Conservation (phyloP, 1,140 invertebrate species). For the Idris sp. region DNA sequence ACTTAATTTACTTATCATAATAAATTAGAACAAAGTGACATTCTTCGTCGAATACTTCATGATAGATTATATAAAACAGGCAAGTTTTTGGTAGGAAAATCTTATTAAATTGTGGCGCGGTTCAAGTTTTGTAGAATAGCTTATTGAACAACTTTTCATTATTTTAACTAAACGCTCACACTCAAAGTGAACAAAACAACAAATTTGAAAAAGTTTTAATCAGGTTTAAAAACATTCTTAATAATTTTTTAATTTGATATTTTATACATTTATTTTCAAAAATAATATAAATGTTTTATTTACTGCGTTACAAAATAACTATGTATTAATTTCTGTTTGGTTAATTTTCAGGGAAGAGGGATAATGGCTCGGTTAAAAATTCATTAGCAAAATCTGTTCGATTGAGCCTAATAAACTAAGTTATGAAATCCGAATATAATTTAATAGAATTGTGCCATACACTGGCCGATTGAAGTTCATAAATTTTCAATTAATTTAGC, state of each 20-base stretch:
- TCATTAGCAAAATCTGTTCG: no score
- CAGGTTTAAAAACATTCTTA: no score
- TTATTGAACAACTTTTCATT: constrained; percentile 29
- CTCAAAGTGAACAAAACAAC: no score
- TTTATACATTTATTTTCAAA: no score
- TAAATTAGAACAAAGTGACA: constrained; percentile 5
- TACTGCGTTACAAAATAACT: no score
- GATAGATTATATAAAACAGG: constrained; percentile 7
- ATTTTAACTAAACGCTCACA: constrained; percentile 32
- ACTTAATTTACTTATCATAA: constrained; percentile 3
- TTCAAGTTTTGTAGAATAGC: constrained; percentile 25
- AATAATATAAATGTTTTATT: no score
- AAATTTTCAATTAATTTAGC: constrained; percentile 14
- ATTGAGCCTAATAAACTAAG: background rate
- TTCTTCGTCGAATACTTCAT: constrained; percentile 5
- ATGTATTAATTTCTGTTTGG: no score
- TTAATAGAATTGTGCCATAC: constrained; percentile 10
- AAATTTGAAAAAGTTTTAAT: constrained; percentile 17
- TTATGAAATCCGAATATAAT: constrained; percentile 12
- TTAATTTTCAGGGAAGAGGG: no score
- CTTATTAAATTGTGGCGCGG: constrained; percentile 20
- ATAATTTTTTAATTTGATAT: no score
- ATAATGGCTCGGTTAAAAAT: no score
- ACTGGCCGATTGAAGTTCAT: constrained; percentile 12
- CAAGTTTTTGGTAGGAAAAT: constrained; percentile 17